Conservation (phyloP, 2,797 vertebrate genomes). For the Hoplostethus atlanticus region DNA sequence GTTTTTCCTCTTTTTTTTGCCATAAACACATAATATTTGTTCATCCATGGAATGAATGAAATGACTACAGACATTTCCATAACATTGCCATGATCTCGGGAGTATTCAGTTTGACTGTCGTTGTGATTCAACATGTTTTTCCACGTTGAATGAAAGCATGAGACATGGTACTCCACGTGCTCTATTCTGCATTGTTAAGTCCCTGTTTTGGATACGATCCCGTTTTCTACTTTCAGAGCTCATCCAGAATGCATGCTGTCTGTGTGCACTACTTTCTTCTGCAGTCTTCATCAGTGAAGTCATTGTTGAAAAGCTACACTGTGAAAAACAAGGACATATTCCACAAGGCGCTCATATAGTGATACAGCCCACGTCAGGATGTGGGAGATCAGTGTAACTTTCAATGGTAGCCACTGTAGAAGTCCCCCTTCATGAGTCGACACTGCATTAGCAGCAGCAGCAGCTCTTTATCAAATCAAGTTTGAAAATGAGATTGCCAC, state of each 20-base stretch:
- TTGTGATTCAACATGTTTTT: conserved; percentile 9
- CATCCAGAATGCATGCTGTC: conserved; percentile 65
- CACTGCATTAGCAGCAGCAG: not conserved
- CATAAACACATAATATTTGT: conserved; percentile 41
- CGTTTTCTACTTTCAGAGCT: conserved; percentile 39
- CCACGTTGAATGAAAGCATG: conserved; percentile 23
- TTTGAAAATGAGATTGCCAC: too few relatives aligned
- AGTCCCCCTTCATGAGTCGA: conserved; percentile 24
- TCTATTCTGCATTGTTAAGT: conserved; percentile 22
- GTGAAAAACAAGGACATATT: conserved; percentile 26
- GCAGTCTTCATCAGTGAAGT: conserved; percentile 36
- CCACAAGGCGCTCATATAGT: conserved; percentile 24
- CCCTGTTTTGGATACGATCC: conserved; percentile 31
- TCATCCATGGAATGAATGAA: conserved; percentile 72
- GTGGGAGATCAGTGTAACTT: conserved; percentile 26
- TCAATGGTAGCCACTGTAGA: conserved; percentile 45
- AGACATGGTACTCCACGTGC: conserved; percentile 30
- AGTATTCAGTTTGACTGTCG: conserved; percentile 44
- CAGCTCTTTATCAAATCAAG: too few relatives aligned
- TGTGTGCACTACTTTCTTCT: conserved; percentile 11
- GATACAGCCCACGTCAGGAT: conserved; percentile 41
- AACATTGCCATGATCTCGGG: conserved; percentile 51
- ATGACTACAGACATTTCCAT: conserved; percentile 66
- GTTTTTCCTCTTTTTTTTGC: conserved; percentile 34
- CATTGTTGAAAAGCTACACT: conserved; percentile 35